A percentile compares a stretch with the other conserved stretches of the same genome.
phyloP scores from a whole-genome alignment of 2,797 vertebrate genomes.

The Alectoris magna region DNA sequence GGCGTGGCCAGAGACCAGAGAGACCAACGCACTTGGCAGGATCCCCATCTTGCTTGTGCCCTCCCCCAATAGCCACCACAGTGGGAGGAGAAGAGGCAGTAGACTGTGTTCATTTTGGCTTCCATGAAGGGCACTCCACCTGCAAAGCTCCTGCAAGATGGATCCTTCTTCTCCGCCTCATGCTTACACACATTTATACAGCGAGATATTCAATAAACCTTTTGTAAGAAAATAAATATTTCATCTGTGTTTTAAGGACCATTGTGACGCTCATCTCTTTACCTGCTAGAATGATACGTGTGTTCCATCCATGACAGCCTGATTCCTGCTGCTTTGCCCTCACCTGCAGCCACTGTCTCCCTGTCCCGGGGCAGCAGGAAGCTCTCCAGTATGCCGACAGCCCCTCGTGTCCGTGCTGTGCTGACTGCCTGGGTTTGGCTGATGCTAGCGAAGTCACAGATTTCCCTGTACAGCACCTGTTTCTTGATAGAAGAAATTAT shows the following conservation, averaged over 20 bases:
- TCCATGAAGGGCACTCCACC: neutral
- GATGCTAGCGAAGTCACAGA: neutral
- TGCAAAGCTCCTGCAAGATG: neutral
- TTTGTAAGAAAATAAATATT: constrained; percentile 62
- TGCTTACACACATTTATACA: neutral
- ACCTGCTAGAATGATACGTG: neutral
- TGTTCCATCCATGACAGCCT: neutral
- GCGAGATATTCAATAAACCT: neutral
- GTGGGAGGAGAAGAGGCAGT: neutral
- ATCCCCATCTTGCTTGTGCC: neutral
- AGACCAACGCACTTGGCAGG: rapidly evolving
- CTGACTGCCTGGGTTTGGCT: neutral
- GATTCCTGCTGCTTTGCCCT: neutral
- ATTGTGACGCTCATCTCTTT: neutral
- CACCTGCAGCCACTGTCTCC: neutral
- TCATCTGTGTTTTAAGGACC: constrained; percentile 1
- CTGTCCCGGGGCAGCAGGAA: neutral
- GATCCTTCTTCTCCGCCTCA: neutral
- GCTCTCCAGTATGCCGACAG: neutral
- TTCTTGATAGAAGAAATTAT: neutral
- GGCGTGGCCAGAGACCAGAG: neutral
- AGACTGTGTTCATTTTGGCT: neutral
- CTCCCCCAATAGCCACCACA: neutral
- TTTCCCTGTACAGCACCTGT: constrained; percentile 27
- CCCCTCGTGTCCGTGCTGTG: neutral